Evolutionary conservation across 2,113 vertebrate species (phyloP), one percentile per base, ranked within the genome.

Genomic region (Mola mola): DNA sequence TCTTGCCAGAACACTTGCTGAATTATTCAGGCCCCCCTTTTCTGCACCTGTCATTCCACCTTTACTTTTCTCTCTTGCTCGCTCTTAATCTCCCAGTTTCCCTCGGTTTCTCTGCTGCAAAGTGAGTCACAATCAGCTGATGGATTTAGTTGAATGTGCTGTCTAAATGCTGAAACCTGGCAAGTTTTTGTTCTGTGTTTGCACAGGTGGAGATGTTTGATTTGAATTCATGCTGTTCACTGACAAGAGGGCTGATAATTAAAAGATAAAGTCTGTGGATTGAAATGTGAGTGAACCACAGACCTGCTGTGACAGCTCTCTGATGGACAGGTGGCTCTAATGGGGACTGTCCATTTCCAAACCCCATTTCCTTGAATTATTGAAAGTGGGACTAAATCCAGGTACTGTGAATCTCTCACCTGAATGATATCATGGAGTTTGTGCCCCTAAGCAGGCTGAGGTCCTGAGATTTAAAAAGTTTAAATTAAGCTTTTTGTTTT

Each of bases 11-110:
- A 64, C 58, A 47, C 24, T 72, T 44, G 26, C 63, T 90, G 70
- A 85, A 88, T 88, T 71, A 85, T 88, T 89, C 62, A 88, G 37
- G 15, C 31, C n/a, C 74, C 44, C 52, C 60, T 79, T 82, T 80
- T 85, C 66, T 49, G 16, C 50, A 69, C 76, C 75, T 84, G 76
- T 74, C 81, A 42, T 42, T 62, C 60, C 78, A 82, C 75, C 69
- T 74, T 78, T 74, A 49, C 53, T 46, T 63, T 48, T 15, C 28
- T 31, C 65, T 17, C 12, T 13, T 10, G 4, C 57, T 28, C 28
- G 26, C 65, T 17, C 12, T 13, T 10, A 4, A 53, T 28, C 31
- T 57, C 52, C 36, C 55, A 55, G 68, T 61, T 38, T 65, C 57
- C 29, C 8, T 19, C 13, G 46, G 22, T 43, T 10, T 19, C 25